Base-by-base conservation (phyloP, 2,113 vertebrate genomes). In the Sinocyclocheilus rhinocerous region DNA sequence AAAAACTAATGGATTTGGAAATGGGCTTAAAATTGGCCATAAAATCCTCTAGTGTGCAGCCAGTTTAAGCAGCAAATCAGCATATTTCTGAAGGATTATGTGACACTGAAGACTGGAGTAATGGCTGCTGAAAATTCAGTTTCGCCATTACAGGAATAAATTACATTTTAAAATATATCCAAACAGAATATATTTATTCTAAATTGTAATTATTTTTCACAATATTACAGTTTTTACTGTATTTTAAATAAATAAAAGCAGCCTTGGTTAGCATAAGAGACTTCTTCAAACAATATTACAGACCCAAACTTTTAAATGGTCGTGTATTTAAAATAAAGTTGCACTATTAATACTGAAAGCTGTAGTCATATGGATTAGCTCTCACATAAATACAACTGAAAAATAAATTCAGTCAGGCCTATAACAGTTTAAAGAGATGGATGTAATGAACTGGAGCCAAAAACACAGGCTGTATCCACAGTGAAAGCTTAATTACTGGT, bases 401-500 rank as follows among this genome's bases (percentile, higher is more conserved):
- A 45, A 45, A 45, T 11, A 10, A 11, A 45, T 70, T 83, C 81
- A 26, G 36, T 24, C 61, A 20, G 87, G 70, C 70, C 67, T 75
- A 61, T 48, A 63, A 6, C 33, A 26, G 57, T 36, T 10, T n/a
- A 59, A 20, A 72, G 18, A 85, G 75, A 80, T 8, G 26, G 52
- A 81, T 81, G 39, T 18, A 63, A 72, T 73, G 76, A 81, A 73
- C 63, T 15, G 7, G 9, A 87, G 76, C 39, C 61, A 83, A 77
- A 87, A 57, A 63, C 59, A 67, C 26, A 57, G 24, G 57, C 55
- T 29, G 67, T 33, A 72, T 72, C 8, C 29, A 57, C 69, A 72
- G 52, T 81, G 77, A 86, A 73, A 39, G 69, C 48, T 81, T 72
- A 79, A 87, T 90, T 79, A 84, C 29, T 78, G 57, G 61, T 13